Evolutionary conservation across 2,797 vertebrate species (phyloP), one percentile per base, ranked within the genome.

Genomic region (Notolepis coatsorum): DNA sequence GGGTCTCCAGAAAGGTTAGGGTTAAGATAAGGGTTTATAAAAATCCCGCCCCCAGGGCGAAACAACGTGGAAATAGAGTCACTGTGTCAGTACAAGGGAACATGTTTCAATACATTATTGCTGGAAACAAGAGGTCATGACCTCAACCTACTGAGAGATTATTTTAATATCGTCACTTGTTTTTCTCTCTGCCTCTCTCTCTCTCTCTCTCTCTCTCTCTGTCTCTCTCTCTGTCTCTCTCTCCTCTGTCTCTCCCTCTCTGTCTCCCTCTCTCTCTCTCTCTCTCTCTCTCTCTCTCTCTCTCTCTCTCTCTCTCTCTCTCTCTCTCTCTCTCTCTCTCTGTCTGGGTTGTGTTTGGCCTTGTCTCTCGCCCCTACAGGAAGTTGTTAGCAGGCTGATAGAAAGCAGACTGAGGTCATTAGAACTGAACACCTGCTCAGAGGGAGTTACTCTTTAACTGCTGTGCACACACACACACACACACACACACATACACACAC

Each of bases 361-460:
- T 88, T 78, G 85, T 65, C 80, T 47, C 46, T 50, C 61, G 71
- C 68, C 80, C 71, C 71, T 80, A 77, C 88, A 91, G 88, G 88
- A 88, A 89, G 85, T 86, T 80, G 82, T 85, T 86, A 84, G 78
- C 71, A 8, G 75, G 56, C 76, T 80, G 89, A 85, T 86, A 88
- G 76, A 82, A 89, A 84, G 76, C 84, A 81, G 68, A 51, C 82
- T 85, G 81, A 83, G 82, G 80, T 87, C 87, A 88, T 87, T 81
- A 85, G 75, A 79, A 68, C 23, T 66, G 84, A 87, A 89, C 88
- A 92, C 88, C 90, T 92, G 89, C 85, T 83, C 35, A 41, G 20
- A 68, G 81, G 79, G 79, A 89, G 89, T 90, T 90, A 90, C 78
- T 84, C 75, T 90, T 90, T 90, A 90, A 90, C 89, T 80, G 69